These are phyloP conservation scores for Invenusta paracnida DNA, from an alignment of 2,888 invertebrate genomes.

Conservation along the genomic window DNA sequence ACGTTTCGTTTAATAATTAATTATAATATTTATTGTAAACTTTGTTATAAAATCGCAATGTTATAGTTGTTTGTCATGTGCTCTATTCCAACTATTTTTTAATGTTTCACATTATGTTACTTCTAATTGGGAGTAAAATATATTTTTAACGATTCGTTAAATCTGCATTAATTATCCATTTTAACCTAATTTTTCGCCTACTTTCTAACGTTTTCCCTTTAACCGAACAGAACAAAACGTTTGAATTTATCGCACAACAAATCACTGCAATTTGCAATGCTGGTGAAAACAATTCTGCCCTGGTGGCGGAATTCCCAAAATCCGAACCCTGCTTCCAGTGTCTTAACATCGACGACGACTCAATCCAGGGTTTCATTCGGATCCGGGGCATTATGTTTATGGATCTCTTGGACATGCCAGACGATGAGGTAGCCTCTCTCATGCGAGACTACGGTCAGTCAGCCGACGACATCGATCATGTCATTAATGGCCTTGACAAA, in stretches of 20 bases:
- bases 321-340: constrained; percentile 41
- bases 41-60: too few relatives aligned
- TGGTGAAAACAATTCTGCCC: constrained; percentile 9
- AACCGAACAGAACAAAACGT: constrained; percentile 43
- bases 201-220: too few relatives aligned
- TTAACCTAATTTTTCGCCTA: too few relatives aligned
- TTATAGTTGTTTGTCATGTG: too few relatives aligned
- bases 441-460: constrained; percentile 1
- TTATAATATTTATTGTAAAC: too few relatives aligned
- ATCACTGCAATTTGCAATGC: constrained; percentile 40
- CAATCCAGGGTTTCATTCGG: constrained; percentile 30
- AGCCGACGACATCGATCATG: neutral
- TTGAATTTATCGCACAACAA: constrained; percentile 40
- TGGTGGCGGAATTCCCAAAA: constrained; percentile 42
- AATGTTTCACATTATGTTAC: too few relatives aligned
- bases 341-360: constrained; percentile 39
- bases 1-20: too few relatives aligned
- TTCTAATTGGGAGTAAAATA: too few relatives aligned
- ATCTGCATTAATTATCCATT: too few relatives aligned
- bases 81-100: too few relatives aligned
- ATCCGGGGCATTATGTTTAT: constrained; percentile 31
- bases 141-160: too few relatives aligned
- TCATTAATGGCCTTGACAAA: neutral
- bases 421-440: neutral
- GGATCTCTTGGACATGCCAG: constrained; percentile 30